Evolutionary conservation across 1,140 invertebrate genomes (phyloP), one percentile per base, ranked within the genome.

Genomic region (Hycleus cichorii): DNA sequence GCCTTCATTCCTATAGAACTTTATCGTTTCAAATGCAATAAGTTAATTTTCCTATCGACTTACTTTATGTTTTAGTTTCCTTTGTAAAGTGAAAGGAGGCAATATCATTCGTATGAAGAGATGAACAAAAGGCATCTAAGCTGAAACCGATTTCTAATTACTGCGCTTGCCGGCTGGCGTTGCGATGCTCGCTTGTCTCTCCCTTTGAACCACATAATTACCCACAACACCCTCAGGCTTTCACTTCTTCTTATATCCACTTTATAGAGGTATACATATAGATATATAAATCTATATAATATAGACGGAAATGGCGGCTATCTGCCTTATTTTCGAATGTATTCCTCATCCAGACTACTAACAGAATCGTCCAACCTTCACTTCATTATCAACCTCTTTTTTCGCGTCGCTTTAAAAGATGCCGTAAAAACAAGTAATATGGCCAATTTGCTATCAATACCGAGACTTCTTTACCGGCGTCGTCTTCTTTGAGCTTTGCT

Each of bases 181-280:
- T 52, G 56, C 60, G 51, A 58, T 54, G 58, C 54, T 57, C 58
- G 54, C 59, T 58, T 58, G 58, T 57, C 40, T 39, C 50, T 67
- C 61, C 60, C 63, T 67, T 67, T 67, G 65, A 64, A 54, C 63
- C 60, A 64, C 63, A 60, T 65, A 67, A 67, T 64, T 67, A 67
- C 59, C 65, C 63, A 59, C 60, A 67, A 63, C 60, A 62, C 60
- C 63, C 63, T 54, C 54, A 44, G 63, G 62, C 60, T 47, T 61
- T 57, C 46, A 49, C 40, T 47, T 47, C 53, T 47, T 55, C 49
- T 39, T 49, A 26, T 32, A 32, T 32, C 32, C 7, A 32, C 32
- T 32, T 32, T 32, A 7, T 32, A 32, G 32, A 32, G 32, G 32
- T 32, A 7, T 32, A 32, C 7, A 32, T 32, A 7, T 32, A 32